Evolutionary conservation across 2,797 vertebrate genomes (phyloP).

Genomic region (Psittacula echo): DNA sequence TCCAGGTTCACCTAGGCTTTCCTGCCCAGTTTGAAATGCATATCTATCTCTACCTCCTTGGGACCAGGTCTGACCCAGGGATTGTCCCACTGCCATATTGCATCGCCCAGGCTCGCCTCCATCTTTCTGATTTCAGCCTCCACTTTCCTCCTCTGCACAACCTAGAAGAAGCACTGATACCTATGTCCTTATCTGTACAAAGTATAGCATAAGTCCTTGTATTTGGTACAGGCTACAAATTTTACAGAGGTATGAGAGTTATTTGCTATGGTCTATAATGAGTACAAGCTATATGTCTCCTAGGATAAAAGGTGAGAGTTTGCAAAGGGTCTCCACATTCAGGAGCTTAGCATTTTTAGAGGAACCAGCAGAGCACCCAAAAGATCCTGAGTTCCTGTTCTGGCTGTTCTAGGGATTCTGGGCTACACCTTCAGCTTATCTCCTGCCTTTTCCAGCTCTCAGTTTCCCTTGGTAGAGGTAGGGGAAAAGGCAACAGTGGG

Average conservation of each 20-base stretch:
- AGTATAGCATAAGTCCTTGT: neutral
- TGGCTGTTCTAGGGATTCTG: neutral
- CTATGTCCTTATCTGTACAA: neutral
- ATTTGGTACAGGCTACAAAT: neutral
- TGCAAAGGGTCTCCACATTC: neutral
- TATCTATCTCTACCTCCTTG: neutral
- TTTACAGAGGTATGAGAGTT: neutral
- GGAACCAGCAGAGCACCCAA: neutral
- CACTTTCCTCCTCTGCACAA: neutral
- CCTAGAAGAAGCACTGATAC: neutral
- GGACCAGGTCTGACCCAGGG: neutral
- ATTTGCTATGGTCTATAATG: neutral
- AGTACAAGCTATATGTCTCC: rapidly evolving
- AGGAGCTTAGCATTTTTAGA: neutral
- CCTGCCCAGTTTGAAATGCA: neutral
- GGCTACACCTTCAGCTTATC: rapidly evolving
- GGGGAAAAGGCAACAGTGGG: neutral
- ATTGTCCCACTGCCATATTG: too few species aligned
- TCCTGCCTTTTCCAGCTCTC: neutral
- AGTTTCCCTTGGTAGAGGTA: neutral
- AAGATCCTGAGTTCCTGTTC: neutral
- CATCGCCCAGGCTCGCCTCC: neutral
- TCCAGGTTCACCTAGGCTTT: neutral
- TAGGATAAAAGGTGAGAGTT: neutral
- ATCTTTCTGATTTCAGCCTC: neutral